A percentile compares a stretch with the other conserved stretches of the same genome.
These are phyloP conservation scores for Myiagra hebetior DNA, from an alignment of 2,113 vertebrate species.

Conservation along the genomic window DNA sequence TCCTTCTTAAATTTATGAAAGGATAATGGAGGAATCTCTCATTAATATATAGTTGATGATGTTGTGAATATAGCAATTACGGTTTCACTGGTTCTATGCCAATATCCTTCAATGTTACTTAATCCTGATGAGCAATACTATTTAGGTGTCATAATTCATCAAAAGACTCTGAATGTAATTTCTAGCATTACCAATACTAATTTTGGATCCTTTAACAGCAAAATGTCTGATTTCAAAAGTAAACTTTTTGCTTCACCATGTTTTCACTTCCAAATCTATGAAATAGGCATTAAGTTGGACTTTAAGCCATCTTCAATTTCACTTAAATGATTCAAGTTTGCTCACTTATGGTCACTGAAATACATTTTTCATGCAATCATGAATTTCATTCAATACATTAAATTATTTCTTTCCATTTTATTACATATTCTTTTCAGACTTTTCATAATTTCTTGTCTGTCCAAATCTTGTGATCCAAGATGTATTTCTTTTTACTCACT, in stretches of 20 bases:
- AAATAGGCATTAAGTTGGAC: neutral
- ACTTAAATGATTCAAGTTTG: neutral
- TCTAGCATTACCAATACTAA: neutral
- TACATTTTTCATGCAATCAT: neutral
- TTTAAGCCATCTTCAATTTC: neutral
- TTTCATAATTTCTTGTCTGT: neutral
- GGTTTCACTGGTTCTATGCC: neutral
- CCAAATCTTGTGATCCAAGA: neutral
- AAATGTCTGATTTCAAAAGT: neutral
- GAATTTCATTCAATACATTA: too few relatives aligned
- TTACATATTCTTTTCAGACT: neutral
- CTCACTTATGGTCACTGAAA: neutral
- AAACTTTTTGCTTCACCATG: neutral
- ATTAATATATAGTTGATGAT: neutral
- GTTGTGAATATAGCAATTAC: neutral
- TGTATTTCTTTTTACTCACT: neutral
- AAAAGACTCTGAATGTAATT: neutral
- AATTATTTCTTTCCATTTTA: neutral
- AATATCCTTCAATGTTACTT: neutral
- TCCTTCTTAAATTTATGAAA: neutral
- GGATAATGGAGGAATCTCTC: neutral
- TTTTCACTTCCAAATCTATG: neutral
- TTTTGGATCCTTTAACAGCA: neutral
- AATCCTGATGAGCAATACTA: neutral
- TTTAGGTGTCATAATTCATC: neutral